Evolutionary conservation across 2,113 vertebrate genomes (phyloP).

Genomic region (Dryoscopus gambensis): DNA sequence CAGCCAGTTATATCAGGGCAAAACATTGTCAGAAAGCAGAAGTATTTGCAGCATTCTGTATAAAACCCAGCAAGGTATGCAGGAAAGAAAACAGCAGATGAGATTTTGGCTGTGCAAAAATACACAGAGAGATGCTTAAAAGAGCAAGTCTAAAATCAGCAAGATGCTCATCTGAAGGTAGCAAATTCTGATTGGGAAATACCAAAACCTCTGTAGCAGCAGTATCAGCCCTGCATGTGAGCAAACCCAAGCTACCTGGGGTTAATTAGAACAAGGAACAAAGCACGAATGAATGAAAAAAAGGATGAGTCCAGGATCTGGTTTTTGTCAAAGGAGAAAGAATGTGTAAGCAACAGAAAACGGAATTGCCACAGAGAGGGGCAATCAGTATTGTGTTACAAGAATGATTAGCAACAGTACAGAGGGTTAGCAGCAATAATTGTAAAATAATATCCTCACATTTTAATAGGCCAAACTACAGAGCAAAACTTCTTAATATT

Average conservation of each 20-base stretch:
- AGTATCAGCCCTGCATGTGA: background rate
- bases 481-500: background rate
- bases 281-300: background rate
- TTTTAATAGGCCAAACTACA: background rate
- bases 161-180: background rate
- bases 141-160: background rate
- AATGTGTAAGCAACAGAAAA: background rate
- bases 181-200: background rate
- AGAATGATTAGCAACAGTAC: background rate
- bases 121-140: background rate
- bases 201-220: background rate
- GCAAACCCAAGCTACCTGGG: background rate
- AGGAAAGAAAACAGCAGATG: background rate
- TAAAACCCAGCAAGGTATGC: background rate
- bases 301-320: background rate
- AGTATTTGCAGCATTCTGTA: background rate
- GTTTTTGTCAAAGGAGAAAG: background rate
- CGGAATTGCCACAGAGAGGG: background rate
- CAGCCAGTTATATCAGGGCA: background rate
- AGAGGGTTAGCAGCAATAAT: background rate
- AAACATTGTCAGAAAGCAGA: background rate
- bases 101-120: background rate
- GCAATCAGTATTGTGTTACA: background rate
- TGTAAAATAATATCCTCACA: background rate
- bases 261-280: background rate